phyloP scores from a whole-genome alignment of 2,113 vertebrate genomes.

The Tychaedon coryphoeus region DNA sequence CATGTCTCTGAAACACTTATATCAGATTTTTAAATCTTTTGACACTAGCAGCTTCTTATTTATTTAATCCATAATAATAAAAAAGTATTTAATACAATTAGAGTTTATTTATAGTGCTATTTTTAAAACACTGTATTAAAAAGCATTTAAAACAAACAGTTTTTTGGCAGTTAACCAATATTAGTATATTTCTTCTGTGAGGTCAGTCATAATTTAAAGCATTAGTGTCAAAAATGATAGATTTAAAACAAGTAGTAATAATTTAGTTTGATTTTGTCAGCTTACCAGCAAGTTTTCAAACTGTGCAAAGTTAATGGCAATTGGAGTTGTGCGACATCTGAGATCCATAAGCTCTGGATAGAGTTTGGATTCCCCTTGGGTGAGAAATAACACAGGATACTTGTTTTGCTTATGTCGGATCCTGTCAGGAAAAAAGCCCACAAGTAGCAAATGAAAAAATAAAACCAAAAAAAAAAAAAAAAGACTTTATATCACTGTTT shows the following conservation, averaged over 20 bases:
- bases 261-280: neutral
- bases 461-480: neutral
- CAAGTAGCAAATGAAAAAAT: neutral
- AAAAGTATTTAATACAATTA: neutral
- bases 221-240: neutral
- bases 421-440: constrained; percentile 65
- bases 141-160: neutral
- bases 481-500: neutral
- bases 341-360: constrained; percentile 97
- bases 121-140: neutral
- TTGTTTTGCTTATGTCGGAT: constrained; percentile 95
- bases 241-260: neutral
- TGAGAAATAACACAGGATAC: constrained; percentile 95
- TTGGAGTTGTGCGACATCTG: constrained; percentile 87
- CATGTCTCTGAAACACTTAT: neutral
- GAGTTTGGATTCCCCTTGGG: constrained; percentile 86
- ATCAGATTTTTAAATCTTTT: neutral
- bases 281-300: constrained; percentile 95
- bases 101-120: neutral
- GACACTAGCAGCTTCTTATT: neutral
- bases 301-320: constrained; percentile 94
- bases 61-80: neutral
- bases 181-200: neutral
- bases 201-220: neutral
- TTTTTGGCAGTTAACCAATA: neutral